A percentile compares a stretch with the other conserved stretches of the same genome.
Conservation (phyloP, 23 tunicate species). For the Styela clava region DNA sequence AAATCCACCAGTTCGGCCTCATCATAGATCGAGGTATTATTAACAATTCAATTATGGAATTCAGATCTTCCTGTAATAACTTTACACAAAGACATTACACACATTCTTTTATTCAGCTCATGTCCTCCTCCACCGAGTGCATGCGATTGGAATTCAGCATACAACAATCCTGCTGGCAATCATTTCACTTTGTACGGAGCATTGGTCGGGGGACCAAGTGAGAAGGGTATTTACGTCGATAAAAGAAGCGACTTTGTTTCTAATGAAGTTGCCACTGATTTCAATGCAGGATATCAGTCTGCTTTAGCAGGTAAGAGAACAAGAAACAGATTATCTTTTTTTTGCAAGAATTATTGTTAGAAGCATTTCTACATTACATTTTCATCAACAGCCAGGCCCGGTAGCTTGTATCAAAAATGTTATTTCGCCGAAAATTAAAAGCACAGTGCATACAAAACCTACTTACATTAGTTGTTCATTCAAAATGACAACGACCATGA, state of each 20-base stretch:
- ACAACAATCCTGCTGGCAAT: slow-evolving; percentile 40
- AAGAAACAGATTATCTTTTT: no score
- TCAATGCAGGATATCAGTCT: slow-evolving; percentile 90
- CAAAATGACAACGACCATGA: no score
- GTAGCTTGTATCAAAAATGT: no score
- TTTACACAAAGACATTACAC: no score
- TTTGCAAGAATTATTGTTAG: background rate
- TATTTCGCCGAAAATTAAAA: no score
- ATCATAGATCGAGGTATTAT: slow-evolving; percentile 82
- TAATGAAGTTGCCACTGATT: slow-evolving; percentile 88
- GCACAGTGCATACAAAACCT: no score
- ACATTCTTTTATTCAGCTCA: slow-evolving; percentile 42
- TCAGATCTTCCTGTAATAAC: no score
- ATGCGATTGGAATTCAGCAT: slow-evolving; percentile 62
- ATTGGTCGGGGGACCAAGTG: slow-evolving; percentile 66
- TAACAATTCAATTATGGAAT: background rate
- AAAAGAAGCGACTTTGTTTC: slow-evolving; percentile 67
- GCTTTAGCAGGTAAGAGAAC: slow-evolving; percentile 71
- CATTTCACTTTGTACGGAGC: slow-evolving; percentile 82
- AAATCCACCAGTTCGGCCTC: slow-evolving; percentile 75
- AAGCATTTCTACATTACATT: background rate
- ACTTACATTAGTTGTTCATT: no score
- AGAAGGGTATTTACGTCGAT: slow-evolving; percentile 51
- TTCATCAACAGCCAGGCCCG: slow-evolving; percentile 4
- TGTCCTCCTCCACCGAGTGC: slow-evolving; percentile 73